Evolutionary conservation across 2,797 vertebrate genomes (phyloP), one percentile per base, ranked within the genome.

Genomic region (Helicolenus hilgendorfi): DNA sequence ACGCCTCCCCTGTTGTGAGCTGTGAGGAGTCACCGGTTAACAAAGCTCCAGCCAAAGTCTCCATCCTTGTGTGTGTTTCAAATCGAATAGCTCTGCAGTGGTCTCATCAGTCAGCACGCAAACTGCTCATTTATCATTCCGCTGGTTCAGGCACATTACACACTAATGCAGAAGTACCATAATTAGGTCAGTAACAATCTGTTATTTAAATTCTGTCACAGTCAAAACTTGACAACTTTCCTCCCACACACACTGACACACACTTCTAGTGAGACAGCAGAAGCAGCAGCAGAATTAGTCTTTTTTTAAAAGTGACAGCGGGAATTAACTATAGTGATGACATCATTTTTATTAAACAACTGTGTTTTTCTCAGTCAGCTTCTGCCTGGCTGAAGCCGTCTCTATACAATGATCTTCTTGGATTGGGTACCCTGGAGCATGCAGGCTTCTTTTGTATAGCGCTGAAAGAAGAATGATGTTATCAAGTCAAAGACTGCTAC

Each of bases 1-100:
- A 95, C 95, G 70, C 77, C 81, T 92, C 90, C 91, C 96, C 96
- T 94, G 87, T 92, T 94, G 93, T 87, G 89, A 86, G 97, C 97
- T 95, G 90, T 97, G 96, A 97, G 90, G 91, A 95, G 79, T 90
- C 92, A 92, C 89, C 79, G 45, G 89, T 93, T 88, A 91, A 90
- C 94, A 87, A 79, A 89, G 93, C 77, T 82, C 62, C 80, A 80
- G 69, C 72, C 79, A 22, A n/a, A 45, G 63, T 85, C 83, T 36
- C 67, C 2, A 22, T 65, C 41, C 53, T 8, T 31, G 65, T 88
- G 80, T 85, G 65, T 81, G 45, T 91, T 92, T 76, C 59, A 87
- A 83, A 89, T 79, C 62, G 65, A 81, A 91, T 85, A 72, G 72
- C 84, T 93, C 79, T 87, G 38, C 87, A 81, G 81, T 53, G 49